These are phyloP conservation scores for Dromiciops gliroides DNA, from an alignment of 2,113 vertebrate genomes.

Conservation along the genomic window DNA sequence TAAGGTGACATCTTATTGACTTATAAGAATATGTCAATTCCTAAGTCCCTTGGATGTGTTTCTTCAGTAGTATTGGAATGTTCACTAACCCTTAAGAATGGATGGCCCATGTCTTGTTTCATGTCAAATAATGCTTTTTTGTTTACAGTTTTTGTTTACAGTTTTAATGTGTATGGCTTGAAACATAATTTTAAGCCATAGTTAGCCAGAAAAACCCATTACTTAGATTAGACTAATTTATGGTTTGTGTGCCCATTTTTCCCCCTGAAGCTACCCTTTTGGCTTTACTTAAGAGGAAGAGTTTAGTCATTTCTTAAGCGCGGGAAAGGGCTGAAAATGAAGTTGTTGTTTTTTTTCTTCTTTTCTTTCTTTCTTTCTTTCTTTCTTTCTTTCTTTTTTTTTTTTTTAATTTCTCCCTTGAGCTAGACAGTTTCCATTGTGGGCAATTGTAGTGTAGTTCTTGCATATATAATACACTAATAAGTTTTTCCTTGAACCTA, in stretches of 20 bases:
- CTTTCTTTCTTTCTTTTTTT: conserved; percentile 26
- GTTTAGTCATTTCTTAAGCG: not conserved
- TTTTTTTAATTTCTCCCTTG: conserved; percentile 18
- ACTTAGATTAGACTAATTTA: not conserved
- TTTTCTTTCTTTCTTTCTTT: not conserved
- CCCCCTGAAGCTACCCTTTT: not conserved
- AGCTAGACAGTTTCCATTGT: conserved; percentile 41
- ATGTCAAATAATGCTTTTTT: not conserved
- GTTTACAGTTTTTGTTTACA: conserved; percentile 10
- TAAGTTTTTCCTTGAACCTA: conserved; percentile 9
- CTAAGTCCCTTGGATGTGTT: not conserved
- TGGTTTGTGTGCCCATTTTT: not conserved
- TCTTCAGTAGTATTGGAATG: not conserved
- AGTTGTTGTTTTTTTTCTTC: not conserved
- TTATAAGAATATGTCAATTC: not conserved
- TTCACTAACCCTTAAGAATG: conserved; percentile 19
- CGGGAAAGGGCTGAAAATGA: not conserved
- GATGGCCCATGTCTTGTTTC: not conserved
- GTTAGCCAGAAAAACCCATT: not conserved
- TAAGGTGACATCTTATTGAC: conserved; percentile 27
- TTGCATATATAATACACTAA: not conserved
- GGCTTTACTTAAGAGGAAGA: not conserved
- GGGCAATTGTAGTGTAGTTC: conserved; percentile 9
- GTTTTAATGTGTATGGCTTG: conserved; percentile 4
- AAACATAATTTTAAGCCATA: conserved; percentile 1